Base-by-base conservation (phyloP, 23 tunicate genomes). In the Oikopleura dioica region DNA sequence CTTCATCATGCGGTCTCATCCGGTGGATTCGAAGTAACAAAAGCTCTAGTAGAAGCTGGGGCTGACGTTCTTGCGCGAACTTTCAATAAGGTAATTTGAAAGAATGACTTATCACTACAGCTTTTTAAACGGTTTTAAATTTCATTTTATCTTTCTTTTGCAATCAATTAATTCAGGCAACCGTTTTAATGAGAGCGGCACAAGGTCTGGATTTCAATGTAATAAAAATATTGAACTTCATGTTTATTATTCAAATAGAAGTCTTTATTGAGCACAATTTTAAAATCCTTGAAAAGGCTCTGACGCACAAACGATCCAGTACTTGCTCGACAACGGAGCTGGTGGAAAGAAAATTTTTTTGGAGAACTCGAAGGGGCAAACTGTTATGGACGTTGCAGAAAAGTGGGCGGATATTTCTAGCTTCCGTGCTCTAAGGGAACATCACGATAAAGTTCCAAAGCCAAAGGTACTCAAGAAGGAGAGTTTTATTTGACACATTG, bases 291-390 rank as follows among this genome's bases (percentile, higher is more conserved):
- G n/a, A n/a, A n/a, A n/a, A n/a, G 55, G 55, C 16, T 44, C 55
- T 44, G 55, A 44, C 16, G 9, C 55, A 9, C 9, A 44, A 44
- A 16, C 16, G 9, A 16, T 44, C 16, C 16, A 9, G 16, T 44
- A 9, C 16, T 76, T 88, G 2, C 84, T 88, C 24, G 95, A 88
- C 35, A 88, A 88, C 38, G 87, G 87, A 37, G 81, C 80, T 35
- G 38, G 38, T 16, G 23, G 68, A 36, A 88, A 88, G 69, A 32
- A 80, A n/a, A 50, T 87, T 34, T 75, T 72, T 29, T 37, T 78
- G 36, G 76, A 80, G 29, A 59, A 80, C 30, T 68, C 80, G 36
- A 23, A 33, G 4, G 76, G 76, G 33, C 69, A 84, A 51, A 44
- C 55, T 44, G 55, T 44, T 44, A 44, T 44, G 55, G 55, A 44